Evolutionary conservation across 2,797 vertebrate genomes (phyloP), one percentile per base, ranked within the genome.

Genomic region (Poecilia picta): DNA sequence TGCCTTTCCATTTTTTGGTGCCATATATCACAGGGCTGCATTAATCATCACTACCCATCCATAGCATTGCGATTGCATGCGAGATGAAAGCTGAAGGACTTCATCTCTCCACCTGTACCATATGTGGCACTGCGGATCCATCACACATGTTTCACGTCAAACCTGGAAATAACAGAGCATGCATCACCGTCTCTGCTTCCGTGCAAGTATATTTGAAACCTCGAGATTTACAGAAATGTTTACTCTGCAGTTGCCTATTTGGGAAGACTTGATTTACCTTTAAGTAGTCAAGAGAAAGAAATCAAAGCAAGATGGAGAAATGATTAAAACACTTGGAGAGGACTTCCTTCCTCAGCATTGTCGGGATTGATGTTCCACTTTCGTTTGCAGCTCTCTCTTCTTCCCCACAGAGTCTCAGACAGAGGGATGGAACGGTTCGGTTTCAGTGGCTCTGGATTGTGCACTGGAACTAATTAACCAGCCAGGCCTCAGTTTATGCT

Each of bases 401-500:
- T 47, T 74, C 81, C 66, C 71, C 76, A 36, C 70, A 73, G 33
- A 18, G 84, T 84, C 87, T 70, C 16, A 82, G 75, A 78, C 23
- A 16, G 78, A 82, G 83, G 76, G 62, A 43, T 73, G 76, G 84
- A 89, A 77, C 31, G 18, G 73, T 73, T 80, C 82, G 80, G 83
- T 88, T 57, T 91, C 81, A 87, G 87, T 73, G 77, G 68, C 88
- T 93, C 79, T 81, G 76, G 91, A 83, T 91, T 83, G 53, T 85
- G 84, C 87, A 88, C 88, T 87, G 90, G 92, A 94, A 95, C 91
- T 94, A 95, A 95, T 95, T 92, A 94, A 94, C 84, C 79, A 91
- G 78, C 87, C 6, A n/a, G 85, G 83, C 84, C 91, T 89, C 73
- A 68, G 86, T 92, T 94, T 89, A 88, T 93, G 91, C 90, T 93